phyloP scores from a whole-genome alignment of 2,888 invertebrate genomes.

The Yponomeuta evonymella region DNA sequence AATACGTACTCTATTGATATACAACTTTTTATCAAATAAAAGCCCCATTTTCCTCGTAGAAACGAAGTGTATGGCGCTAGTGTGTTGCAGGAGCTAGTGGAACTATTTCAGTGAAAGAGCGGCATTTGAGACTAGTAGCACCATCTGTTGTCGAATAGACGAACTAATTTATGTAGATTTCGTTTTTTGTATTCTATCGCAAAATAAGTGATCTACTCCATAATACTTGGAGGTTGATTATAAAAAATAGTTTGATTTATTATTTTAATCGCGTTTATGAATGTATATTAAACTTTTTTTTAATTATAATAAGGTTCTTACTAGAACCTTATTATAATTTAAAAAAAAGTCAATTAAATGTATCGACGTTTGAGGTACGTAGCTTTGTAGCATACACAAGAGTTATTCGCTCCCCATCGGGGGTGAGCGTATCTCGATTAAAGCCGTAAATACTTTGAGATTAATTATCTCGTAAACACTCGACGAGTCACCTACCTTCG shows the following conservation, averaged over 20 bases:
- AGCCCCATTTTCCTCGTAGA: neutral
- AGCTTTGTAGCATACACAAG: constrained; percentile 67
- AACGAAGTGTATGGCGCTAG: constrained; percentile 33
- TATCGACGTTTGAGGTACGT: constrained; percentile 18
- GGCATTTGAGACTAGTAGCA: constrained; percentile 38
- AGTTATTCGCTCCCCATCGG: constrained; percentile 67
- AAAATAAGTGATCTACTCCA: neutral
- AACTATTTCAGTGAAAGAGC: constrained; percentile 35
- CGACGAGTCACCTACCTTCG: constrained; percentile 53
- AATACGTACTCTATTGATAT: neutral
- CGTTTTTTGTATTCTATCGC: neutral
- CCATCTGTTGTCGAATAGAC: constrained; percentile 65
- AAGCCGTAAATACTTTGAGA: constrained; percentile 77
- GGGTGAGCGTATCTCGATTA: constrained; percentile 65
- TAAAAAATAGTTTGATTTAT: no score
- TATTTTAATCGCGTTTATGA: no score
- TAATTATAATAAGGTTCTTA: neutral
- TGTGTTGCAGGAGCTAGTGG: constrained; percentile 32
- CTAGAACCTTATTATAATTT: no score
- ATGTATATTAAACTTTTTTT: no score
- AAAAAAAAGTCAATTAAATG: constrained; percentile 4
- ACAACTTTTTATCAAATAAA: neutral
- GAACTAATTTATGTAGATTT: constrained; percentile 15
- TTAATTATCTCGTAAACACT: constrained; percentile 77
- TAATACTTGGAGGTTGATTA: no score